Conservation (phyloP, 2,888 invertebrate species). For the Dasysyrphus tricinctus region DNA sequence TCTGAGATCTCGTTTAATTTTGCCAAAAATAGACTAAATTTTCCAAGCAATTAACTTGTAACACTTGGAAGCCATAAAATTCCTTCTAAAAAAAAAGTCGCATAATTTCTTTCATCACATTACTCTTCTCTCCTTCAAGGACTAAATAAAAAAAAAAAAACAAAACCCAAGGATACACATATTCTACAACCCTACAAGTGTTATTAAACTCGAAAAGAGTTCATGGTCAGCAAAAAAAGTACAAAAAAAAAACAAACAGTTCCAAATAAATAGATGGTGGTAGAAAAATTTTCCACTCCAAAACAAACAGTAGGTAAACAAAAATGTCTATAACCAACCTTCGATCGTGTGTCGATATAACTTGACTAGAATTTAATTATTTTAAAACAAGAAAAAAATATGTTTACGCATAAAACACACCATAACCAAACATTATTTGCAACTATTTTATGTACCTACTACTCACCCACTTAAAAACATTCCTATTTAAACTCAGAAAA, state of each 20-base stretch:
- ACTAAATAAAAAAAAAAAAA: background rate
- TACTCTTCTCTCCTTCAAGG: slow-evolving; percentile 1
- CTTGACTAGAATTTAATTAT: slow-evolving; percentile 54
- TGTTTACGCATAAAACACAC: slow-evolving; percentile 36
- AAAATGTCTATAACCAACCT: slow-evolving; percentile 48
- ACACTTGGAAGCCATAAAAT: slow-evolving; percentile 19
- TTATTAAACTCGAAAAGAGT: slow-evolving; percentile 44
- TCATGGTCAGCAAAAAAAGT: slow-evolving; percentile 30
- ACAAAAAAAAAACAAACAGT: slow-evolving; percentile 18
- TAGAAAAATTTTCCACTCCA: slow-evolving; percentile 34
- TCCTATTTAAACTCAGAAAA: slow-evolving; percentile 5
- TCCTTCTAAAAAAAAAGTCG: background rate
- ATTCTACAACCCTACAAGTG: slow-evolving; percentile 25
- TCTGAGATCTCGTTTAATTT: background rate
- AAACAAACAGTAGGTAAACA: slow-evolving; percentile 33
- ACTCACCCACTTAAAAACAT: slow-evolving; percentile 26
- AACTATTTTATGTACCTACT: background rate
- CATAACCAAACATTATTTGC: slow-evolving; percentile 18
- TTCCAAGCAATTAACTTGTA: slow-evolving; percentile 19
- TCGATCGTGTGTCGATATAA: slow-evolving; percentile 6
- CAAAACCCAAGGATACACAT: background rate
- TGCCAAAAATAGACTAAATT: slow-evolving; percentile 28
- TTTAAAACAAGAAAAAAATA: slow-evolving; percentile 11
- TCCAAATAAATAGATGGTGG: background rate
- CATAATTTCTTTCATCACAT: slow-evolving; percentile 3